A percentile compares a stretch with the other conserved stretches of the same genome.
phyloP scores from a whole-genome alignment of 2,797 vertebrate species.

The Glossophaga mutica region DNA sequence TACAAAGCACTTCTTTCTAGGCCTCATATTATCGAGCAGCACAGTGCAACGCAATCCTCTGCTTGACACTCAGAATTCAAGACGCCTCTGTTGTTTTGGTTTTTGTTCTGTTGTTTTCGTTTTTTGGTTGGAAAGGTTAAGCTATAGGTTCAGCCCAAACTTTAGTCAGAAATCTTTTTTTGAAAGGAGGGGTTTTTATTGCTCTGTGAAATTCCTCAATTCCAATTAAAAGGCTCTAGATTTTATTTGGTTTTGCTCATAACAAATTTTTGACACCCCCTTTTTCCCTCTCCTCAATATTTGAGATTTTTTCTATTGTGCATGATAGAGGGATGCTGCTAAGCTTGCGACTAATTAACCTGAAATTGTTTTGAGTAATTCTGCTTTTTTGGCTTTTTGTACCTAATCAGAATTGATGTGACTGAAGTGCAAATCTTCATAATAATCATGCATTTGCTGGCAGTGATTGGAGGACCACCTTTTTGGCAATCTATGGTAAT shows the following conservation, averaged over 20 bases:
- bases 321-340: constrained; percentile 82
- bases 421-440: constrained; percentile 99
- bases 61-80: constrained; percentile 33
- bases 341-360: constrained; percentile 81
- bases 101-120: constrained; percentile 8
- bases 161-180: constrained; percentile 64
- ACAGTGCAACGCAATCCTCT: neutral
- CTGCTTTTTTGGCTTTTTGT: constrained; percentile 86
- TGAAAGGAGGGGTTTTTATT: constrained; percentile 70
- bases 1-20: neutral
- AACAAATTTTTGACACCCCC: constrained; percentile 55
- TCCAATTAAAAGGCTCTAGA: constrained; percentile 31
- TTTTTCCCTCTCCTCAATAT: constrained; percentile 49
- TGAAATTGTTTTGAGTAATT: constrained; percentile 84
- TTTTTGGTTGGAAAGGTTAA: constrained; percentile 80
- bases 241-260: constrained; percentile 62
- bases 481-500: constrained; percentile 99
- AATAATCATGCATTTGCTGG: constrained; percentile 98
- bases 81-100: neutral
- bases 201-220: constrained; percentile 73
- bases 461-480: constrained; percentile 96
- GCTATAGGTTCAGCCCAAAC: neutral
- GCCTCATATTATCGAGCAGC: neutral
- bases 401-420: constrained; percentile 98
- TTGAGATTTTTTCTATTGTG: constrained; percentile 73